phyloP scores from a whole-genome alignment of 2,113 vertebrate species.

The Hemicordylus capensis region DNA sequence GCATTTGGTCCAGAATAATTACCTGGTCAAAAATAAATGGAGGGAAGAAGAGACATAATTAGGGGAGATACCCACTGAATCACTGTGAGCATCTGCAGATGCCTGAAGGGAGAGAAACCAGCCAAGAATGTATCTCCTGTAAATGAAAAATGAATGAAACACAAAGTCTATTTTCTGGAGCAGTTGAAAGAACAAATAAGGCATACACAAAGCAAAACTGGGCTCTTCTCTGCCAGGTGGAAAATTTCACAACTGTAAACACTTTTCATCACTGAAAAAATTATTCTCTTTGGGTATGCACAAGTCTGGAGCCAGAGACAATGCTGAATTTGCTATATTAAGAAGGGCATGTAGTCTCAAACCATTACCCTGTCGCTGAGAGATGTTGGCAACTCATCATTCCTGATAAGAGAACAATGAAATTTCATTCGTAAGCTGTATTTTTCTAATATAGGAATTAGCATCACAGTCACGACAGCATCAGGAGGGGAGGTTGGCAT shows the following conservation, averaged over 20 bases:
- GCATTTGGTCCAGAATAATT: neutral
- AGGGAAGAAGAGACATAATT: neutral
- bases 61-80: neutral
- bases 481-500: too few species aligned
- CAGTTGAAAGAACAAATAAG: neutral
- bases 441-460: neutral
- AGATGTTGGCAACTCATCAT: neutral
- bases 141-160: neutral
- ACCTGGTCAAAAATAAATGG: neutral
- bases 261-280: slow-evolving; percentile 5
- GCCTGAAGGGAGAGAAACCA: neutral
- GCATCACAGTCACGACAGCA: too few species aligned
- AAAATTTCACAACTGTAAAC: slow-evolving; percentile 7
- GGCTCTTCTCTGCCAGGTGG: neutral
- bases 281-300: neutral
- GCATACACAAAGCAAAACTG: neutral
- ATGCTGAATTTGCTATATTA: neutral
- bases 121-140: neutral
- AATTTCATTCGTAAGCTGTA: neutral
- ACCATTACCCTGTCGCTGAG: neutral
- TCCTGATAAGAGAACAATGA: neutral
- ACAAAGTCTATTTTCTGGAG: neutral
- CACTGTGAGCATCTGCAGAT: neutral
- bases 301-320: neutral
- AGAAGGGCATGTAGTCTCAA: neutral